Conservation (phyloP, 2,888 invertebrate species). For the Nomada flava region DNA sequence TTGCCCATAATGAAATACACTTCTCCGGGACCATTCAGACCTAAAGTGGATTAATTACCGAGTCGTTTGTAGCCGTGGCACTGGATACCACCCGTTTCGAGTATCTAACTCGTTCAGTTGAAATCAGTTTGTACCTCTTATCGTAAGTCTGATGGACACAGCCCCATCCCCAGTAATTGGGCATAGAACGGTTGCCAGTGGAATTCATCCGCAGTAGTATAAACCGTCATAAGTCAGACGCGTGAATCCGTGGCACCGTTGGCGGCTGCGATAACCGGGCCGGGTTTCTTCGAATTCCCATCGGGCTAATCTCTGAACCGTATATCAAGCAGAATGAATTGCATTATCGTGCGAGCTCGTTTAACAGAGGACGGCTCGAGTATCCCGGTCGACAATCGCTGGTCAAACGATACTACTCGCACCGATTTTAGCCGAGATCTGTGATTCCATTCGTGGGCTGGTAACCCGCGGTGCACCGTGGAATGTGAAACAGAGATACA, state of each 20-base stretch:
- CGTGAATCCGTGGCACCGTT: not conserved
- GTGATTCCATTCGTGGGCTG: not conserved
- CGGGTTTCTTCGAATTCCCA: constrained; percentile 44
- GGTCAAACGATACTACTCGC: constrained; percentile 31
- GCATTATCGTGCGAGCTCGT: constrained; percentile 32
- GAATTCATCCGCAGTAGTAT: constrained; percentile 39
- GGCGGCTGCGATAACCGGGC: constrained; percentile 29
- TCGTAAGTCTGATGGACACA: constrained; percentile 21
- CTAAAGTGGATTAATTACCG: constrained; percentile 27
- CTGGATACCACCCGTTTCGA: not conserved
- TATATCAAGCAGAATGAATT: constrained; percentile 44
- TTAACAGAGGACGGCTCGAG: constrained; percentile 5
- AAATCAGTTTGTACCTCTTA: constrained; percentile 13
- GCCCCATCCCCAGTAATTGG: constrained; percentile 17
- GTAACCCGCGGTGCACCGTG: not conserved
- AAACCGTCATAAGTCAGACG: constrained; percentile 40
- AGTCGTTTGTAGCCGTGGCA: constrained; percentile 16
- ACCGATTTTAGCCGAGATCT: not conserved
- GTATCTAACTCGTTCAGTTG: constrained; percentile 18
- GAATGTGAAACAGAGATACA: constrained; percentile 5
- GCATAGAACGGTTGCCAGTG: constrained; percentile 13
- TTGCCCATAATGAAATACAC: not conserved
- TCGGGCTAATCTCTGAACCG: constrained; percentile 32
- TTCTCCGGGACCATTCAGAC: not conserved
- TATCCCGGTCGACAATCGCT: constrained; percentile 20